These are phyloP conservation scores for Hiodon alosoides DNA, from an alignment of 2,113 vertebrate species.

Conservation along the genomic window DNA sequence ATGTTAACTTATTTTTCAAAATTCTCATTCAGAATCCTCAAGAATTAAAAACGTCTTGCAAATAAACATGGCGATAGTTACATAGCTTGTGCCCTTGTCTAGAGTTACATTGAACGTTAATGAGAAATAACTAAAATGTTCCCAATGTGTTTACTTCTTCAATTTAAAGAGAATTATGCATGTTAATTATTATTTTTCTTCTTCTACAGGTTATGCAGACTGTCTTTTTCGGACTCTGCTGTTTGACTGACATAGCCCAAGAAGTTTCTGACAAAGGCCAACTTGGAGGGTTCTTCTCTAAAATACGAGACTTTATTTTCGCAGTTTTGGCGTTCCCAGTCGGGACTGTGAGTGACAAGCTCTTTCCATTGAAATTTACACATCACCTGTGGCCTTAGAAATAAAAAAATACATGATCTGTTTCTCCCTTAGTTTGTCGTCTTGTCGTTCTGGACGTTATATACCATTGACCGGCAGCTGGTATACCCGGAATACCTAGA, in stretches of 20 bases:
- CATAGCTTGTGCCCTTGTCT: too few relatives aligned
- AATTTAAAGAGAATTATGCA: background rate
- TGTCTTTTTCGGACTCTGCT: constrained; percentile 38
- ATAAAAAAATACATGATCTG: background rate
- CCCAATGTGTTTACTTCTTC: too few relatives aligned
- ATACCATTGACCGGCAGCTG: constrained; percentile 43
- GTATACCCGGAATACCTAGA: constrained; percentile 43
- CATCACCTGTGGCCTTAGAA: too few relatives aligned
- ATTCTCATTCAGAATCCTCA: too few relatives aligned
- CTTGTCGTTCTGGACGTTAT: constrained; percentile 49
- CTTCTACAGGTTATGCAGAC: constrained; percentile 37
- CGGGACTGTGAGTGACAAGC: constrained; percentile 36
- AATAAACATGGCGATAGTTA: too few relatives aligned
- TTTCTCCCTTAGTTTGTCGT: constrained; percentile 50
- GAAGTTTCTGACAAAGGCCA: constrained; percentile 25
- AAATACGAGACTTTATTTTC: constrained; percentile 33
- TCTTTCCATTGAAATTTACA: background rate
- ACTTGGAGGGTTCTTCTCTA: constrained; percentile 13
- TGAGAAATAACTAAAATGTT: too few relatives aligned
- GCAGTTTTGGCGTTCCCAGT: constrained; percentile 37
- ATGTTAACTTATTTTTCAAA: too few relatives aligned
- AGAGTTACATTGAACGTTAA: too few relatives aligned
- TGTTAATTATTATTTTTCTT: background rate
- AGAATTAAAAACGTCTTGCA: too few relatives aligned
- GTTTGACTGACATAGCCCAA: constrained; percentile 26